Base-by-base conservation (phyloP, 2,888 invertebrate genomes). In the Melikaiella ostensackeni region DNA sequence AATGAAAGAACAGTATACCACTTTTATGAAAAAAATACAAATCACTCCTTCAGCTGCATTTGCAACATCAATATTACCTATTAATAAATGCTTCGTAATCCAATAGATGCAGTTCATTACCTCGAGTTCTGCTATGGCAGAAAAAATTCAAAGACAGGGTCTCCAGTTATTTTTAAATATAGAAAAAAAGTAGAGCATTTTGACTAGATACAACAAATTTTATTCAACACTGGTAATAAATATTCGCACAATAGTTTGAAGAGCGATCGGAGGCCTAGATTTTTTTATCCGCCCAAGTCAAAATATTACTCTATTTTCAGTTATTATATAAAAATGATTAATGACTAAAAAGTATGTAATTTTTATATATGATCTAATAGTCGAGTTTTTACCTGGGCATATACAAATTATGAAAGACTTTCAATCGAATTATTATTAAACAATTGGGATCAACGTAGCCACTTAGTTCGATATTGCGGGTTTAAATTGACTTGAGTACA, bases 401-500 rank as follows among this genome's bases (percentile, higher is more conserved):
- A 46, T 50, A 66, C 8, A 66, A 66, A 66, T 46, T 30, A 46
- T 27, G 7, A 66, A 16, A 42, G 42, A 50, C 42, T 66, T 66
- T 30, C 30, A 46, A 66, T 42, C 46, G 66, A n/a, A n/a, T n/a
- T 24, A 66, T 46, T 46, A 30, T 19, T 42, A 66, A 66, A 42
- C 16, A 66, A 66, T 66, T 66, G 66, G 66, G 66, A 66, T 66
- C 66, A 66, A 66, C 1, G 46, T 66, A 66, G 66, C 46, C 66
- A 46, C 66, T 66, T 66, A 66, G 42, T 66, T 46, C 66, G 66
- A 66, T 46, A 66, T 66, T 66, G 66, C 66, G 66, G 66, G 66
- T 66, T 66, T 66, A 66, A 50, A 66, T 66, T 66, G 27, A 66
- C 66, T 66, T 66, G 66, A 66, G 66, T 66, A 66, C 66, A 66